A percentile compares a stretch with the other conserved stretches of the same genome.
phyloP scores from a whole-genome alignment of 2,113 vertebrate species.

The Indicator maculatus region DNA sequence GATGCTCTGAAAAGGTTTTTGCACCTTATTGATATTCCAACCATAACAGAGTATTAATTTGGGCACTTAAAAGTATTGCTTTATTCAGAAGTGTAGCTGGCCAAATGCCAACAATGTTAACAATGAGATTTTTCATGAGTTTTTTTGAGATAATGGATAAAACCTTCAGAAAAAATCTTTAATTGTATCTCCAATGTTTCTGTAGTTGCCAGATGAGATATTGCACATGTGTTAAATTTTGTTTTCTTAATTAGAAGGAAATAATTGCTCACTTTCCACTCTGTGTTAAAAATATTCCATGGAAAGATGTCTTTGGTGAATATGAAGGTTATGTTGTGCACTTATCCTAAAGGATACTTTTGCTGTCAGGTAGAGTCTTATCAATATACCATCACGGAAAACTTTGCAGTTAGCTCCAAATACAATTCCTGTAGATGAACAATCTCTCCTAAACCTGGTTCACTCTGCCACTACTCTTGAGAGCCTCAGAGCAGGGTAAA shows the following conservation, averaged over 20 bases:
- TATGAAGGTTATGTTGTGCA: background rate
- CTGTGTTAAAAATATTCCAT: background rate
- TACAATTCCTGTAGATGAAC: background rate
- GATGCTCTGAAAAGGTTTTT: background rate
- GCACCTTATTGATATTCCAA: background rate
- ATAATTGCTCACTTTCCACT: background rate
- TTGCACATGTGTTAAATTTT: background rate
- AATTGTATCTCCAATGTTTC: background rate
- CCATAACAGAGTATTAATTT: background rate
- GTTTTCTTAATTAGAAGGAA: background rate
- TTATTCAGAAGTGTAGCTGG: background rate
- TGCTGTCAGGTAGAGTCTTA: background rate
- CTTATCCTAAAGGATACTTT: background rate
- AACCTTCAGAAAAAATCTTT: background rate
- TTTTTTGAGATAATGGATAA: background rate
- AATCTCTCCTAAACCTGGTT: background rate
- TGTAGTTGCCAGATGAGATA: background rate
- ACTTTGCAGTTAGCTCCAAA: background rate
- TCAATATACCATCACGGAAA: rapidly evolving
- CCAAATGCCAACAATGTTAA: background rate
- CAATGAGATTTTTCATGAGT: background rate
- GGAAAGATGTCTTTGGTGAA: background rate
- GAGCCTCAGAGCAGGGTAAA: background rate
- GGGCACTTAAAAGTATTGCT: background rate
- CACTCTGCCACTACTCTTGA: background rate